These are phyloP conservation scores for Hymenochirus boettgeri DNA, from an alignment of 2,113 vertebrate genomes.

Conservation along the genomic window DNA sequence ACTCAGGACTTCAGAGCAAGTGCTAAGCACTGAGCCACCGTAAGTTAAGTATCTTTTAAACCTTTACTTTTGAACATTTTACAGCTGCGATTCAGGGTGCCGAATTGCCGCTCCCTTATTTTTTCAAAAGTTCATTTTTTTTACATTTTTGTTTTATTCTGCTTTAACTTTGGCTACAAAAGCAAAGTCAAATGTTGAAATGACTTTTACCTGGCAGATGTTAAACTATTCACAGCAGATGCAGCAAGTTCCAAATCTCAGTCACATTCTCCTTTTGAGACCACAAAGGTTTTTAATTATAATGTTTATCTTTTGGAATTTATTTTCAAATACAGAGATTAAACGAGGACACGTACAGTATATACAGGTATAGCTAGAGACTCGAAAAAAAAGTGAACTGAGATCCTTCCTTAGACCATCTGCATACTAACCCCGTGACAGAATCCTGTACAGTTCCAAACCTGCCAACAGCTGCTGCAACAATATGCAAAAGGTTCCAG, in stretches of 20 bases:
- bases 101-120: too few relatives aligned
- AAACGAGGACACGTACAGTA: too few relatives aligned
- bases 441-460: slow-evolving; percentile 22
- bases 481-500: slow-evolving; percentile 37
- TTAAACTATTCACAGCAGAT: not conserved
- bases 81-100: too few relatives aligned
- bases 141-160: too few relatives aligned
- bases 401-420: too few relatives aligned
- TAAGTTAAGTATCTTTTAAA: too few relatives aligned
- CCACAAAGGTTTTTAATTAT: not conserved
- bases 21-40: too few relatives aligned
- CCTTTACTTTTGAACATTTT: too few relatives aligned
- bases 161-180: not conserved
- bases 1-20: too few relatives aligned
- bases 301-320: not conserved
- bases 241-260: not conserved
- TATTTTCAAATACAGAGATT: not conserved
- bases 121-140: too few relatives aligned
- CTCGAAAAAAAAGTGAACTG: too few relatives aligned
- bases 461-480: slow-evolving; percentile 34
- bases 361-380: too few relatives aligned
- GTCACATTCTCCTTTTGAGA: not conserved
- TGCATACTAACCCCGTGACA: slow-evolving; percentile 27
- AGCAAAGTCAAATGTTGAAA: not conserved
- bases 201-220: not conserved